Percentiles rank a stretch among this genome's conserved stretches.
Conservation (phyloP, 2,797 vertebrate species). For the Tarsius wallacei region DNA sequence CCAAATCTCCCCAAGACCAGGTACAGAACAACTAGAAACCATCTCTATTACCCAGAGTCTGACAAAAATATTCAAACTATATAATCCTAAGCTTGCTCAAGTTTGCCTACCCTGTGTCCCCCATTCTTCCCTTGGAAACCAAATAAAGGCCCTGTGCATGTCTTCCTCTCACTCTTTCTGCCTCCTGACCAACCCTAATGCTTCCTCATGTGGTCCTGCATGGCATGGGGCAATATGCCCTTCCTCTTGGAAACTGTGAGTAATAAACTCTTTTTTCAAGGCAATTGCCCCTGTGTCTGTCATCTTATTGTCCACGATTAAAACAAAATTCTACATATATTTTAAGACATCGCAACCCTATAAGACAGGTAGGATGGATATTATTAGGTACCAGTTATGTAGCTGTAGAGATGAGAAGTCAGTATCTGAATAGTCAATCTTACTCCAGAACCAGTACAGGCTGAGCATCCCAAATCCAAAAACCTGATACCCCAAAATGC, state of each 20-base stretch:
- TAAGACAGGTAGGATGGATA: not conserved
- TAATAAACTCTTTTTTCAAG: not conserved
- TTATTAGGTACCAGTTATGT: not conserved
- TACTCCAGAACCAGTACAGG: not conserved
- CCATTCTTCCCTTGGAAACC: not conserved
- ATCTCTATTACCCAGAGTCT: not conserved
- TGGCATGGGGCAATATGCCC: too few relatives aligned
- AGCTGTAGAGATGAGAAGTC: not conserved
- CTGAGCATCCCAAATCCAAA: not conserved
- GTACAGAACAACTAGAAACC: not conserved
- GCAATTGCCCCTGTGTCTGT: not conserved
- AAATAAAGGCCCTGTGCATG: not conserved
- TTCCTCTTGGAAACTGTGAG: not conserved
- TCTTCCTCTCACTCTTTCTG: not conserved
- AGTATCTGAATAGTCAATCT: not conserved
- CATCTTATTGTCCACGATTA: not conserved
- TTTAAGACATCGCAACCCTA: not conserved
- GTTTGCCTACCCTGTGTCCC: not conserved
- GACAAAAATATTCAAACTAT: not conserved
- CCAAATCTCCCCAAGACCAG: not conserved
- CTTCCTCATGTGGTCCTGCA: not conserved
- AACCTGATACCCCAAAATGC: not conserved
- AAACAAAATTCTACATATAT: not conserved
- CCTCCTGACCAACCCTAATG: not conserved
- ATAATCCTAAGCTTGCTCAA: not conserved